A percentile compares a stretch with the other conserved stretches of the same genome.
Evolutionary conservation across 2,888 invertebrate species (phyloP).

Genomic region (Troides aeacus): DNA sequence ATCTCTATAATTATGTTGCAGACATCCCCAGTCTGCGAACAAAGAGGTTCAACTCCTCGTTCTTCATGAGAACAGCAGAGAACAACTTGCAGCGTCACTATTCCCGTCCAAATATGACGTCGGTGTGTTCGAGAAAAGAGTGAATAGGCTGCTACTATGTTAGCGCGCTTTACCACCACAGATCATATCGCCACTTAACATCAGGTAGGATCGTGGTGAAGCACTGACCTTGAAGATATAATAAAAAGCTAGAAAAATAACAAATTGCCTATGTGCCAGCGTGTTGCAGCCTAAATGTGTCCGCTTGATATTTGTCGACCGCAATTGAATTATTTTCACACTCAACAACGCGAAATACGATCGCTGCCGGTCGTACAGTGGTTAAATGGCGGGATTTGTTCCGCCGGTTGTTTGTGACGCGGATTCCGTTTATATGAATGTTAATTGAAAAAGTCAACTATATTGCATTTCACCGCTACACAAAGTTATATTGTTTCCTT

Average conservation of each 20-base stretch:
- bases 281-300: conserved; percentile 13
- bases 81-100: too few species aligned
- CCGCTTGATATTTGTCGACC: conserved; percentile 27
- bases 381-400: conserved; percentile 26
- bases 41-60: too few species aligned
- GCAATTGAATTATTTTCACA: conserved; percentile 33
- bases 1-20: too few species aligned
- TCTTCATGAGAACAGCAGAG: too few species aligned
- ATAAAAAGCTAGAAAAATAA: background rate
- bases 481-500: background rate
- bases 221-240: background rate
- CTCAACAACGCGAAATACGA: conserved; percentile 29
- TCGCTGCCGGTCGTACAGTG: conserved; percentile 14
- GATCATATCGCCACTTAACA: too few species aligned
- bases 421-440: conserved; percentile 1
- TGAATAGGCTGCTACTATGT: too few species aligned
- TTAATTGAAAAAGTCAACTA: conserved; percentile 3
- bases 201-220: too few species aligned
- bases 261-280: conserved; percentile 3
- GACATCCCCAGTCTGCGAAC: too few species aligned
- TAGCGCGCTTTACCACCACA: too few species aligned
- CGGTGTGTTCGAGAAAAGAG: too few species aligned
- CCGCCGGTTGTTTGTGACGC: conserved; percentile 1
- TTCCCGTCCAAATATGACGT: too few species aligned
- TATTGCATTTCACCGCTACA: background rate